Evolutionary conservation across 1,140 invertebrate genomes (phyloP).

Genomic region (Lasioglossum albipes): DNA sequence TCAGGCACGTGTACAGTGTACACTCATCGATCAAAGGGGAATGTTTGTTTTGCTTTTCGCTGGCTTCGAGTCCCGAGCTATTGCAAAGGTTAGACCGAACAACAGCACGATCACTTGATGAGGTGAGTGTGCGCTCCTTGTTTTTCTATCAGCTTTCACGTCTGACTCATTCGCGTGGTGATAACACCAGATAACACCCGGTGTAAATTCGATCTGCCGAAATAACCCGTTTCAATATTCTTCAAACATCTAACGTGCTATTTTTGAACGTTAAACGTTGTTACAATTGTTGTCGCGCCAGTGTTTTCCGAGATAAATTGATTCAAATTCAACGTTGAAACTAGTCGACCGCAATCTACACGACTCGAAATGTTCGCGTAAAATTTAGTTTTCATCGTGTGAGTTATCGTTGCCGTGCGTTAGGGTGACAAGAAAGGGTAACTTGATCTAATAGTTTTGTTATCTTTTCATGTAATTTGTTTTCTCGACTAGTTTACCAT

Average conservation of each 20-base stretch:
- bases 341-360: no score
- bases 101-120: slow-evolving; percentile 40
- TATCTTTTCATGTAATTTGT: no score
- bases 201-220: background rate
- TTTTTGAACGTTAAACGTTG: no score
- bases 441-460: no score
- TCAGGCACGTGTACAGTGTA: slow-evolving; percentile 38
- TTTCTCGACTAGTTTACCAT: no score
- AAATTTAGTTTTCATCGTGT: no score
- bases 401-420: no score
- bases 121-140: slow-evolving; percentile 7
- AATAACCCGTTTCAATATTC: background rate
- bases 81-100: slow-evolving; percentile 41
- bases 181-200: slow-evolving; percentile 7
- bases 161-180: slow-evolving; percentile 13
- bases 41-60: slow-evolving; percentile 45
- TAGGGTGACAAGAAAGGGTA: no score
- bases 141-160: slow-evolving; percentile 12
- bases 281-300: no score
- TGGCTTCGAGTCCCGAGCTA: slow-evolving; percentile 33
- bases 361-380: no score
- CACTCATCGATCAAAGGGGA: slow-evolving; percentile 47
- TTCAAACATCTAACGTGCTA: background rate
- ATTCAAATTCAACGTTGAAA: no score
- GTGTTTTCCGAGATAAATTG: no score